Conservation (phyloP, 1,140 invertebrate species). For the Acyrthosiphon pisum region DNA sequence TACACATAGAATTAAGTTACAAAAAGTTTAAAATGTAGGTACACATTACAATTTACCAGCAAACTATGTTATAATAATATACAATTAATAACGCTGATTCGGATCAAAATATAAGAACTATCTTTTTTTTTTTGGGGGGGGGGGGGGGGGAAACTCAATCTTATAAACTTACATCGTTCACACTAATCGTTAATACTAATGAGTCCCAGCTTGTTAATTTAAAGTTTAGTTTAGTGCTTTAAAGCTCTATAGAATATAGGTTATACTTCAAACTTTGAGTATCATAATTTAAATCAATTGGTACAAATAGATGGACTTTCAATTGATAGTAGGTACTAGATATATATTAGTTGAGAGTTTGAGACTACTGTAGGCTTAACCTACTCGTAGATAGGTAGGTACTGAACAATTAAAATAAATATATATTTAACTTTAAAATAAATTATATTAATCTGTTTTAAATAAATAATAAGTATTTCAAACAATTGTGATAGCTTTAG, state of each 20-base stretch:
- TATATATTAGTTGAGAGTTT: background rate
- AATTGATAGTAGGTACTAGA: no score
- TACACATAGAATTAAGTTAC: background rate
- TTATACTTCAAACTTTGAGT: background rate
- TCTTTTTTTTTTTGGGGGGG: background rate
- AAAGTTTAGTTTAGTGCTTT: background rate
- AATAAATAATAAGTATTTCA: background rate
- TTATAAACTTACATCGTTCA: background rate
- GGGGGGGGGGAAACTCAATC: background rate
- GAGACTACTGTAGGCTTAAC: background rate
- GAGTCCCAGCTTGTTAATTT: background rate
- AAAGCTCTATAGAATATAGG: background rate
- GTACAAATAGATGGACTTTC: background rate
- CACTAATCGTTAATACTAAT: background rate
- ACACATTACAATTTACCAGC: background rate
- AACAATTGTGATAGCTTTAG: no score
- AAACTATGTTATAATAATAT: no score
- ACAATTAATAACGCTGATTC: no score
- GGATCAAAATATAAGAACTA: background rate
- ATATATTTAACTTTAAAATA: background rate
- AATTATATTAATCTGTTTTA: background rate
- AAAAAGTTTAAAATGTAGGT: background rate
- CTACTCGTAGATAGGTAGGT: background rate
- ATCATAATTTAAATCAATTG: background rate
- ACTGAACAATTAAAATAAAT: background rate